Evolutionary conservation across 2,888 invertebrate genomes (phyloP), one percentile per base, ranked within the genome.

Genomic region (Monochamus alternatus): DNA sequence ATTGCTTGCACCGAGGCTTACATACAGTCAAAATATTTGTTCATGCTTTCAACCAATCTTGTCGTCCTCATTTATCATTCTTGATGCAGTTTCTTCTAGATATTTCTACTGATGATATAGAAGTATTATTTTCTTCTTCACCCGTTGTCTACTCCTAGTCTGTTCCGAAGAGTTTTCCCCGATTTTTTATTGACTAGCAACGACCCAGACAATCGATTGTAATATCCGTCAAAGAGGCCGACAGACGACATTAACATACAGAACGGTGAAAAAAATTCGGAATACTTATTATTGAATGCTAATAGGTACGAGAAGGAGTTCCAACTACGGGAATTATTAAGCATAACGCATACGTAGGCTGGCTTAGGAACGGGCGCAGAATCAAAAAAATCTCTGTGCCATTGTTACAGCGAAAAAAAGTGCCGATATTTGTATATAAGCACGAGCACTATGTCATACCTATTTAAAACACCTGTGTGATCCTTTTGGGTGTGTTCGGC

Each of bases 221-320:
- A 32, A 60, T 52, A 51, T 43, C 31, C 63, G 63, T 71, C 71
- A 71, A 71, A 71, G 63, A 38, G n/a, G 51, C 67, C 68, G 63
- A 63, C 72, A 69, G 66, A 75, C 75, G 65, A 74, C 74, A 79
- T 79, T 79, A 77, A 73, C 79, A 79, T 79, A 79, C 66, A 73
- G 76, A 77, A 79, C 72, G 75, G 74, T 74, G 62, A 66, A 73
- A 75, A 77, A 81, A 82, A 79, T 72, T 79, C 75, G 81, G 82
- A 83, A 82, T 82, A 83, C 84, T 81, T 85, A 85, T 85, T 85
- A 85, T 86, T 85, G 85, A 86, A 86, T 86, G 85, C 85, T 86
- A 86, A 86, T 86, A 38, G 38, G 38, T 38, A 75, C 64, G 76
- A 67, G 79, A 77, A 82, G 84, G 86, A 83, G 86, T 86, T 86